These are phyloP conservation scores for Nothobranchius furzeri DNA, from an alignment of 2,113 vertebrate species.

Conservation along the genomic window DNA sequence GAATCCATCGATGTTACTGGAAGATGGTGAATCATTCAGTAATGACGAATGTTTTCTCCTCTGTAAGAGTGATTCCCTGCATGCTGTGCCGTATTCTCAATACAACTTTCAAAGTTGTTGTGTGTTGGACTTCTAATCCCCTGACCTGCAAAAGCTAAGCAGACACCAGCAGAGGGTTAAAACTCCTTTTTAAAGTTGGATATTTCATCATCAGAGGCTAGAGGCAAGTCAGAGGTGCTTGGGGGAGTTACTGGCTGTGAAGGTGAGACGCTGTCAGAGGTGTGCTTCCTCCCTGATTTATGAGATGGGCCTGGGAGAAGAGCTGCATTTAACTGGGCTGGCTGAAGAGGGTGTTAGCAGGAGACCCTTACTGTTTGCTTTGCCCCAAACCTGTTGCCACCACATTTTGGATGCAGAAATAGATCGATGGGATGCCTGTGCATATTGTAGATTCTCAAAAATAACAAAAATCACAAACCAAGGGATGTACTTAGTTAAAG, in stretches of 20 bases:
- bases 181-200: too few relatives aligned
- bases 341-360: slow-evolving; percentile 58
- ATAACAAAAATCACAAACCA: slow-evolving; percentile 25
- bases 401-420: slow-evolving; percentile 69
- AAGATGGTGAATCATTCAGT: slow-evolving; percentile 32
- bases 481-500: slow-evolving; percentile 15
- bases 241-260: slow-evolving; percentile 41
- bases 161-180: background rate
- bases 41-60: slow-evolving; percentile 34
- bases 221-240: slow-evolving; percentile 38
- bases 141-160: background rate
- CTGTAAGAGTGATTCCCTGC: slow-evolving; percentile 18
- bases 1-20: slow-evolving; percentile 41
- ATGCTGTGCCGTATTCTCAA: slow-evolving; percentile 35
- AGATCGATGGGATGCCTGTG: slow-evolving; percentile 63
- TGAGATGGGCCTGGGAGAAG: slow-evolving; percentile 66
- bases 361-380: slow-evolving; percentile 75
- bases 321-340: slow-evolving; percentile 67
- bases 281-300: slow-evolving; percentile 73
- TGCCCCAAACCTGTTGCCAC: slow-evolving; percentile 49
- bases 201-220: slow-evolving; percentile 31
- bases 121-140: slow-evolving; percentile 19
- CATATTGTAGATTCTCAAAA: slow-evolving; percentile 43
- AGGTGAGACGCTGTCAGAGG: slow-evolving; percentile 71
- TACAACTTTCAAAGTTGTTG: slow-evolving; percentile 41